phyloP scores from a whole-genome alignment of 1,140 invertebrate genomes.

The Drosophila kanapiae region DNA sequence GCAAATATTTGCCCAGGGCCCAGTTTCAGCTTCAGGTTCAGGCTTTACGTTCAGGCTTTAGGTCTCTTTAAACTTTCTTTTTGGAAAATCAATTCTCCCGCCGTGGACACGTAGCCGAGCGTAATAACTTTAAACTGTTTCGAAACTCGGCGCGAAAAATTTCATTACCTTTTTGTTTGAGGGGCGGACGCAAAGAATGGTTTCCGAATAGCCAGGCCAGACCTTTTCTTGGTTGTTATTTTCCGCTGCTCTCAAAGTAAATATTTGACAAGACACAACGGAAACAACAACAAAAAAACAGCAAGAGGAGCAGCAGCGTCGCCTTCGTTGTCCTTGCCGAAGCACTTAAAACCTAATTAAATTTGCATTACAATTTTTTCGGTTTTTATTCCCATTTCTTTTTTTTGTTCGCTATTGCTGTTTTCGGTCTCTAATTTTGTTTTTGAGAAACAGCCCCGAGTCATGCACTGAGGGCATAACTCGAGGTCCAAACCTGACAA shows the following conservation, averaged over 20 bases:
- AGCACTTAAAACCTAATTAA: slow-evolving; percentile 84
- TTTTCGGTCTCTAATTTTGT: slow-evolving; percentile 70
- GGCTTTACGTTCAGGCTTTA: slow-evolving; percentile 1
- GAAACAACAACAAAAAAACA: slow-evolving; percentile 40
- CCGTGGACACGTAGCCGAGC: slow-evolving; percentile 59
- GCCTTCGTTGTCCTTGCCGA: slow-evolving; percentile 63
- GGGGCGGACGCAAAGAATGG: slow-evolving; percentile 6
- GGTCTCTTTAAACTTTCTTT: slow-evolving; percentile 60
- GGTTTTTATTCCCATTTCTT: slow-evolving; percentile 42
- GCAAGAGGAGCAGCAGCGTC: slow-evolving; percentile 28
- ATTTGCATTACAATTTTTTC: slow-evolving; percentile 81
- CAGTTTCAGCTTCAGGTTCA: background rate
- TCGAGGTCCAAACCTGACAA: slow-evolving; percentile 41
- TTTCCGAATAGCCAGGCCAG: slow-evolving; percentile 24
- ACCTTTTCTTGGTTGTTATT: slow-evolving; percentile 77
- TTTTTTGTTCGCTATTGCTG: slow-evolving; percentile 3
- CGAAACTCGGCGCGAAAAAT: slow-evolving; percentile 77
- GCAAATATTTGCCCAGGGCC: slow-evolving; percentile 56
- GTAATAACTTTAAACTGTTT: slow-evolving; percentile 83
- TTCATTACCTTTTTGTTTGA: slow-evolving; percentile 72
- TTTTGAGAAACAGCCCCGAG: slow-evolving; percentile 72
- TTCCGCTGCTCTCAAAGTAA: slow-evolving; percentile 75
- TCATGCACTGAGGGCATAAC: slow-evolving; percentile 55
- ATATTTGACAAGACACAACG: slow-evolving; percentile 74
- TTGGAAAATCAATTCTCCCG: slow-evolving; percentile 73